Evolutionary conservation across 2,888 invertebrate species (phyloP).

Genomic region (Pterobdella sp.): DNA sequence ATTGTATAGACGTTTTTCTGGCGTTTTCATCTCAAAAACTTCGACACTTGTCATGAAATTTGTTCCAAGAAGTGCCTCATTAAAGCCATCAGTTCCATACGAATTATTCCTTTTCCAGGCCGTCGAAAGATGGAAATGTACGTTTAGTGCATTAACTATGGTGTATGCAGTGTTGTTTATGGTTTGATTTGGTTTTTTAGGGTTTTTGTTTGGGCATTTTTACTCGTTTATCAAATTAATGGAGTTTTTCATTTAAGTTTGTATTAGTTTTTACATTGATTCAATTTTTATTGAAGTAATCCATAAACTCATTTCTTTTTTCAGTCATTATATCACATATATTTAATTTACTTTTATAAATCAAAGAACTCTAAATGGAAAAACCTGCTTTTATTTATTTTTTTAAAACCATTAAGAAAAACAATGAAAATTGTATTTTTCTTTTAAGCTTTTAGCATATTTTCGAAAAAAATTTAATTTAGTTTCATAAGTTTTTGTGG

Average conservation of each 20-base stretch:
- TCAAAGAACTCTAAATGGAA: too few species aligned
- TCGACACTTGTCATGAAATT: neutral
- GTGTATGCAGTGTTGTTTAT: neutral
- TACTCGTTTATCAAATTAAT: neutral
- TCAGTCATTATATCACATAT: too few species aligned
- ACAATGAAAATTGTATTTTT: too few species aligned
- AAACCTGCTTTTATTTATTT: too few species aligned
- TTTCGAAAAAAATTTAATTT: neutral
- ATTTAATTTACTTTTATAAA: too few species aligned
- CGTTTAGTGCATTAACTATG: neutral
- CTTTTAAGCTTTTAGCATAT: neutral
- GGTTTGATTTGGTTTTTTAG: neutral
- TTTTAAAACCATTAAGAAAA: too few species aligned
- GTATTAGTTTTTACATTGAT: too few species aligned
- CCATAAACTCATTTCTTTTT: too few species aligned
- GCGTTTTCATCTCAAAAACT: neutral
- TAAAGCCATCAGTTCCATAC: neutral
- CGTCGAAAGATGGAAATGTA: slow-evolving; percentile 25
- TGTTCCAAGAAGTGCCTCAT: neutral
- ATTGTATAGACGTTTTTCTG: neutral
- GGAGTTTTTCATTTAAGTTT: neutral
- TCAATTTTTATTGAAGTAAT: too few species aligned
- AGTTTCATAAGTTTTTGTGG: neutral
- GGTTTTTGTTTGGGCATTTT: too few species aligned
- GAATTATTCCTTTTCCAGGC: slow-evolving; percentile 17